Evolutionary conservation across 1,140 invertebrate species (phyloP).

Genomic region (Drosophila serrata): DNA sequence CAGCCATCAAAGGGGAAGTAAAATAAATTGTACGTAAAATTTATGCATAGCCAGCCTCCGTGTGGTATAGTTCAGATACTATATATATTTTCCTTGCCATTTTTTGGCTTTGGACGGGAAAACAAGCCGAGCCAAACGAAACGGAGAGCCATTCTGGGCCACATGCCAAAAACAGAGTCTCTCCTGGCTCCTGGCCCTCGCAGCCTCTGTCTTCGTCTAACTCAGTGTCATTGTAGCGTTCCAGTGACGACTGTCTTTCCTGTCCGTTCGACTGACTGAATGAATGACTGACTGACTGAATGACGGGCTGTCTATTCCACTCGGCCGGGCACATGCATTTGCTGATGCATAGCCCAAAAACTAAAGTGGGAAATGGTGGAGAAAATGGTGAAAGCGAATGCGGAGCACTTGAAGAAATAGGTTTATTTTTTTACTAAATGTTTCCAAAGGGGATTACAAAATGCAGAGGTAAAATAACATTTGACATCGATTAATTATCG

Average conservation of each 20-base stretch:
- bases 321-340: conserved; percentile 64
- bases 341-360: conserved; percentile 58
- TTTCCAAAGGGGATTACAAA: conserved; percentile 5
- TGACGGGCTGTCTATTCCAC: conserved; percentile 69
- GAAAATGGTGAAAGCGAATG: conserved; percentile 25
- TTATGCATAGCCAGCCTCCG: conserved; percentile 42
- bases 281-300: conserved; percentile 25
- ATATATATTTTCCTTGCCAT: conserved; percentile 17
- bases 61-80: conserved; percentile 14
- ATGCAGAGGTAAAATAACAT: too few relatives aligned
- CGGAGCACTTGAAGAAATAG: conserved; percentile 6
- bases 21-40: conserved; percentile 62
- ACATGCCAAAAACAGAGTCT: conserved; percentile 47
- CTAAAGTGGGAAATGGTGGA: conserved; percentile 54
- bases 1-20: conserved; percentile 32
- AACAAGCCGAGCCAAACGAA: conserved; percentile 50
- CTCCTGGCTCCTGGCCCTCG: neutral
- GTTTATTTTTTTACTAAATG: neutral
- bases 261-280: conserved; percentile 14
- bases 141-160: conserved; percentile 48
- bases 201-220: conserved; percentile 35
- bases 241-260: conserved; percentile 46
- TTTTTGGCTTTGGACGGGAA: conserved; percentile 53
- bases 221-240: conserved; percentile 50
- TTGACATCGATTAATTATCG: too few relatives aligned